Base-by-base conservation (phyloP, 2,888 invertebrate genomes). In the Phengaris arion region DNA sequence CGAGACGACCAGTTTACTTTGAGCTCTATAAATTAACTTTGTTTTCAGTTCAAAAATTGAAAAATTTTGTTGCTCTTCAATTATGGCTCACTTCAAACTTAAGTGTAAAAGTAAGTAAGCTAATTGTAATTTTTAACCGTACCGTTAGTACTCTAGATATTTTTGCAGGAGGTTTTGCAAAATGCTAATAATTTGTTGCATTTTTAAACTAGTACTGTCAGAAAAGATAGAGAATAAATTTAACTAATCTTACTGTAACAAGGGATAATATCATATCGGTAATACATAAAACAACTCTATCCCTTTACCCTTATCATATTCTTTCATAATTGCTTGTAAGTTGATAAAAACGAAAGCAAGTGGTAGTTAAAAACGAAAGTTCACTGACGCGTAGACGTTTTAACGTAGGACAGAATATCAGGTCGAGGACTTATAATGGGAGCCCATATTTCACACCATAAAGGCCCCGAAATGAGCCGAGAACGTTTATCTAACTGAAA, bases 401-500 rank as follows among this genome's bases (percentile, higher is more conserved):
- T 70, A 52, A 76, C 70, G 76, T 72, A 54, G 54, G 74, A 74
- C 57, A 70, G 72, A 22, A 22, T 22, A 46, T 68, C 68, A 51
- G 48, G 51, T 75, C 74, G 57, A 68, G 74, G 79, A 78, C 79
- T 81, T 80, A 83, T 87, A 88, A 90, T 88, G 88, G 85, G 85
- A 79, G 81, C 80, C 82, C 85, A 88, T 91, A 90, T 88, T 87
- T 91, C 88, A 90, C 87, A 79, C 81, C 84, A 85, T 83, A 87
- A 89, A 89, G 89, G 87, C 87, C 90, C 89, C 89, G 90, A 89
- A 86, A 86, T 85, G 85, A 86, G 84, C 81, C 81, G 79, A 83
- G 81, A 83, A 82, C 88, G 86, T 91, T 88, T 88, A 87, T 92
- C 90, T 89, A 85, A 88, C 88, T 85, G 89, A 89, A 91, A 92